These are phyloP conservation scores for Luperina nickerlii DNA, from an alignment of 2,888 invertebrate species.

Conservation along the genomic window DNA sequence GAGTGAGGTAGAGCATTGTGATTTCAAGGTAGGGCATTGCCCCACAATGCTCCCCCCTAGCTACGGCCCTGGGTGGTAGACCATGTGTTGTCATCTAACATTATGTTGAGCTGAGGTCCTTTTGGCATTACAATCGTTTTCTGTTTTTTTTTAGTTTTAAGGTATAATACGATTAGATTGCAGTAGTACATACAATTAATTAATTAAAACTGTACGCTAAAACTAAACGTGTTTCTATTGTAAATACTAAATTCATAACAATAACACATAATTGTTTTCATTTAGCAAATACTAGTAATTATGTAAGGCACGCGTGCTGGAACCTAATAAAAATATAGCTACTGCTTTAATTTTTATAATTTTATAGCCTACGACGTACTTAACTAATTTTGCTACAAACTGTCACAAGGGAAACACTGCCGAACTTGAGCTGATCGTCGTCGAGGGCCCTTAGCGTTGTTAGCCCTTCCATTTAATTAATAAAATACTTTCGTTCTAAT, in stretches of 20 bases:
- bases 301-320: slow-evolving; percentile 38
- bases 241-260: slow-evolving; percentile 14
- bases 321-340: slow-evolving; percentile 29
- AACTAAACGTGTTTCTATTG: slow-evolving; percentile 15
- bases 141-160: background rate
- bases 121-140: background rate
- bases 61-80: too few species aligned
- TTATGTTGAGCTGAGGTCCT: background rate
- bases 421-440: slow-evolving; percentile 41
- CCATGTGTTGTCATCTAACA: background rate
- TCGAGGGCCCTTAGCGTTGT: slow-evolving; percentile 19
- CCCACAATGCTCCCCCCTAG: too few species aligned
- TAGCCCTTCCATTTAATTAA: slow-evolving; percentile 58
- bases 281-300: slow-evolving; percentile 26
- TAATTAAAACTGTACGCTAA: background rate
- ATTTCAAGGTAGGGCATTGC: too few species aligned
- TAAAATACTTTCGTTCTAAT: slow-evolving; percentile 63
- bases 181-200: background rate
- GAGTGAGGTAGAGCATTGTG: too few species aligned
- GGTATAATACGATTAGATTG: too few species aligned
- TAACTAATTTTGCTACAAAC: slow-evolving; percentile 42
- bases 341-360: slow-evolving; percentile 27
- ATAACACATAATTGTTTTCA: slow-evolving; percentile 35
- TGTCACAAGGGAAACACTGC: slow-evolving; percentile 39
- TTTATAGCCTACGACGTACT: slow-evolving; percentile 12